Conservation (phyloP, 2,113 vertebrate genomes). For the Amphiprion ocellaris region DNA sequence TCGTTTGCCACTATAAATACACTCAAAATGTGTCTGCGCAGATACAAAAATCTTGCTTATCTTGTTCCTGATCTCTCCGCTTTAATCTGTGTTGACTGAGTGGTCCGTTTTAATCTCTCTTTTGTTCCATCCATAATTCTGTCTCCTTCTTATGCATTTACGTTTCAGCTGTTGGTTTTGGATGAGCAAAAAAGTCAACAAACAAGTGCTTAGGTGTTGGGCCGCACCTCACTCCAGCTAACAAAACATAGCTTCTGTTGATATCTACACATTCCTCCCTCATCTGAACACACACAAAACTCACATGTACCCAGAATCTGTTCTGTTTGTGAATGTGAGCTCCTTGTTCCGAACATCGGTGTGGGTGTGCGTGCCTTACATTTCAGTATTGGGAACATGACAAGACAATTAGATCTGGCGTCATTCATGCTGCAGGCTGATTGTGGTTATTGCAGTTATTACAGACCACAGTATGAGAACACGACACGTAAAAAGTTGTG, state of each 20-base stretch:
- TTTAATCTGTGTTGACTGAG: neutral
- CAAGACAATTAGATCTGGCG: constrained; percentile 65
- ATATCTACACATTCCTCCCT: constrained; percentile 67
- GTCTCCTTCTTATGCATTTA: constrained; percentile 12
- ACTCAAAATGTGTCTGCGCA: neutral
- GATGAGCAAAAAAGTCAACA: constrained; percentile 60
- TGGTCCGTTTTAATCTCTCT: neutral
- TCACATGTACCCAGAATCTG: constrained; percentile 16
- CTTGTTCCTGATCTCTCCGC: neutral
- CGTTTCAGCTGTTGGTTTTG: constrained; percentile 43
- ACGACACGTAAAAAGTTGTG: constrained; percentile 51
- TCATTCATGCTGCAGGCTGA: constrained; percentile 65
- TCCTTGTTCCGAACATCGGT: constrained; percentile 16
- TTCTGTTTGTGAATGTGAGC: constrained; percentile 35
- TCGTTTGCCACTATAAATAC: constrained; percentile 34
- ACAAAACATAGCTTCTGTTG: constrained; percentile 76
- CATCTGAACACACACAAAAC: constrained; percentile 47
- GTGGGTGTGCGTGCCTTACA: constrained; percentile 50
- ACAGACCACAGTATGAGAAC: constrained; percentile 63
- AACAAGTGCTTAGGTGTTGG: constrained; percentile 69
- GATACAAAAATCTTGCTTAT: constrained; percentile 25
- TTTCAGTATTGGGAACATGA: constrained; percentile 62
- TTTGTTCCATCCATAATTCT: neutral
- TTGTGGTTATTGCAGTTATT: constrained; percentile 72
- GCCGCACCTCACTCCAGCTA: constrained; percentile 73